Evolutionary conservation across 2,797 vertebrate genomes (phyloP).

Genomic region (Glyptemys insculpta): DNA sequence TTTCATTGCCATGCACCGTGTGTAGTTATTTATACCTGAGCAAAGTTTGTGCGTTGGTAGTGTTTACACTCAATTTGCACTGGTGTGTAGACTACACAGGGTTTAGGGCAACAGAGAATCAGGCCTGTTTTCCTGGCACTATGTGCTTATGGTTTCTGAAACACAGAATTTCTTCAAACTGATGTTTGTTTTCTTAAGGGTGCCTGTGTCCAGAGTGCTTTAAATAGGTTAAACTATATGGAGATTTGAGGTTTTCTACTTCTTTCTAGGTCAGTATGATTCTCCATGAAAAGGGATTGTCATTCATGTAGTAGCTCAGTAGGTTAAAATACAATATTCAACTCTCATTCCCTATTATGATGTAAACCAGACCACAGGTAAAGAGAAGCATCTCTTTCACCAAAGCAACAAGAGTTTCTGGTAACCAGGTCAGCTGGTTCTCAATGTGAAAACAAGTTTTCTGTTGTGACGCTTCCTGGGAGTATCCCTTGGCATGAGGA

Average conservation of each 20-base stretch:
- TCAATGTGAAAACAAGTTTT: neutral
- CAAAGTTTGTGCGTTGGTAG: neutral
- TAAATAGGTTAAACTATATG: neutral
- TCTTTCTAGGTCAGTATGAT: neutral
- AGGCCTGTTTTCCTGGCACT: neutral
- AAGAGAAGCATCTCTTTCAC: neutral
- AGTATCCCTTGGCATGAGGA: too few species aligned
- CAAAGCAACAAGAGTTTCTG: neutral
- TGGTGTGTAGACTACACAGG: neutral
- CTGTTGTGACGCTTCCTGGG: neutral
- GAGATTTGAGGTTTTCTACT: too few species aligned
- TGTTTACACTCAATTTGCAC: neutral
- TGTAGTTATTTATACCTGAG: neutral
- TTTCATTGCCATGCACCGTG: neutral
- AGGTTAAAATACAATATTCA: neutral
- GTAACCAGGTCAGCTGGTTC: neutral
- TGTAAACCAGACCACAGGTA: constrained; percentile 6
- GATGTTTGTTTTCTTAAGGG: neutral
- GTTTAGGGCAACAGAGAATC: neutral
- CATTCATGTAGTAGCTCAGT: constrained; percentile 4
- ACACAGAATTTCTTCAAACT: neutral
- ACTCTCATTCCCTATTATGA: neutral
- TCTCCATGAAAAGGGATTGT: neutral
- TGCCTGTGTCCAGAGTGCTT: constrained; percentile 9
- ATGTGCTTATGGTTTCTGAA: neutral